Evolutionary conservation across 1,140 invertebrate species (phyloP).

Genomic region (Calephelis nemesis): DNA sequence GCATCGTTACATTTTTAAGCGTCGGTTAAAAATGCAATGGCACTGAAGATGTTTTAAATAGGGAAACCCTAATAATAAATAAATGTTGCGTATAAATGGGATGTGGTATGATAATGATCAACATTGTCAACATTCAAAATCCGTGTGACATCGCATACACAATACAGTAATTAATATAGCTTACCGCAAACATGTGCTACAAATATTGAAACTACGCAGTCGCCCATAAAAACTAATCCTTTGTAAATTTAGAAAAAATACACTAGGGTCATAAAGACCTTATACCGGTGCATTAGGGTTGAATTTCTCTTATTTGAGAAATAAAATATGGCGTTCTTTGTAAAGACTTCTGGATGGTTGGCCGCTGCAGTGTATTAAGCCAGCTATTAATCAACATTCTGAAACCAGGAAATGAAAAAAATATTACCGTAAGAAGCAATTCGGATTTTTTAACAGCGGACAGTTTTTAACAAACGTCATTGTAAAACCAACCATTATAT

Average conservation of each 20-base stretch:
- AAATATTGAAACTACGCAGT: slow-evolving; percentile 41
- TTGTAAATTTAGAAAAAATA: slow-evolving; percentile 42
- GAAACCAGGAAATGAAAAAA: slow-evolving; percentile 37
- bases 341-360: slow-evolving; percentile 48
- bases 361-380: slow-evolving; percentile 44
- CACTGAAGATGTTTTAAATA: too few species aligned
- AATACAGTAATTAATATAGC: slow-evolving; percentile 24
- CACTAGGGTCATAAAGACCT: slow-evolving; percentile 27
- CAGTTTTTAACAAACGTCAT: too few species aligned
- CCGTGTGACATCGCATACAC: not conserved
- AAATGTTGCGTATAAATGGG: too few species aligned
- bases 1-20: too few species aligned
- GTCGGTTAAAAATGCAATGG: too few species aligned
- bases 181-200: slow-evolving; percentile 52
- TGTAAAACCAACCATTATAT: too few species aligned
- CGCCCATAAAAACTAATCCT: slow-evolving; percentile 55
- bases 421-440: slow-evolving; percentile 19
- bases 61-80: too few species aligned
- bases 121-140: not conserved
- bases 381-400: slow-evolving; percentile 51
- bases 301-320: slow-evolving; percentile 35
- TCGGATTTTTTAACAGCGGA: not conserved
- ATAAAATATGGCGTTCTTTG: slow-evolving; percentile 42
- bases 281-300: slow-evolving; percentile 33
- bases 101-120: too few species aligned